Evolutionary conservation across 2,113 vertebrate species (phyloP).

Genomic region (Sinocyclocheilus grahami): DNA sequence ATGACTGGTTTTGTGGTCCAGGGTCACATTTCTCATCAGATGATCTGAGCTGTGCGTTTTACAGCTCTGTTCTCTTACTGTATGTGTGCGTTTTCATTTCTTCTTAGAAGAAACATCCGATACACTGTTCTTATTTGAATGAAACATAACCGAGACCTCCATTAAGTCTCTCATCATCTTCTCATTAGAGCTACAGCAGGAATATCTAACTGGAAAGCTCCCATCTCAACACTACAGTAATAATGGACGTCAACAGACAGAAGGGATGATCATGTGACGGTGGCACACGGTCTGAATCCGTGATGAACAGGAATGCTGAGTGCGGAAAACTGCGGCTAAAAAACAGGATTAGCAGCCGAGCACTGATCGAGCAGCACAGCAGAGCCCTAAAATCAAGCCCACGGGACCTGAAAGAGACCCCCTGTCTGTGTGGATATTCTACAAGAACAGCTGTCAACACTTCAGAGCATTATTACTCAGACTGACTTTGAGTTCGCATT

Average conservation of each 20-base stretch:
- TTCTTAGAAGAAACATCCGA: too few species aligned
- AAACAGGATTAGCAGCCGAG: background rate
- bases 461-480: background rate
- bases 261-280: background rate
- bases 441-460: slow-evolving; percentile 38
- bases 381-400: background rate
- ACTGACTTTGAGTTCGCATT: background rate
- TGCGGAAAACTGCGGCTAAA: background rate
- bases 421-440: background rate
- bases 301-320: slow-evolving; percentile 1
- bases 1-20: too few species aligned
- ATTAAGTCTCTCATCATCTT: too few species aligned
- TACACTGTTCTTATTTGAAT: too few species aligned
- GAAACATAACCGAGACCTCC: too few species aligned
- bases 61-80: too few species aligned
- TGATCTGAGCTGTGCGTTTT: too few species aligned
- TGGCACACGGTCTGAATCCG: too few species aligned
- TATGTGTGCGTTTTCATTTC: too few species aligned
- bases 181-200: background rate
- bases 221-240: background rate
- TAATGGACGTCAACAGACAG: background rate
- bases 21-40: too few species aligned
- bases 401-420: slow-evolving; percentile 45
- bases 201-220: background rate
- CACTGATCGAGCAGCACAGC: too few species aligned